Base-by-base conservation (phyloP, 2,797 vertebrate genomes). In the Pachyuromys duprasi region DNA sequence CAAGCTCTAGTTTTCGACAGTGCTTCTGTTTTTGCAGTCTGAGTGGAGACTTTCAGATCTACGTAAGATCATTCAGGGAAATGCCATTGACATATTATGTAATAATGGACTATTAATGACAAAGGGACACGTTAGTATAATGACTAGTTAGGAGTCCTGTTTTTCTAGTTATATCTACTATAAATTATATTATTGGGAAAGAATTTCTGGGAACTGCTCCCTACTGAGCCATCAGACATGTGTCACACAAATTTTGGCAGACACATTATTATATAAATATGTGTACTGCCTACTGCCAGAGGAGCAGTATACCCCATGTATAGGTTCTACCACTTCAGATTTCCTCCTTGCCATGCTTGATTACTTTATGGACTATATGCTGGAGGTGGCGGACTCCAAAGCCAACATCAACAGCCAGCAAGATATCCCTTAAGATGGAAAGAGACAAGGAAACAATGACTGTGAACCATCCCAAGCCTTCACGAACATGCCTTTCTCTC, bases 321-420 rank as follows among this genome's bases (percentile, higher is more conserved):
- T 9, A 26, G 67, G 26, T 69, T 90, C 65, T 13, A 81, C 93
- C 8, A 78, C 28, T 24, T 28, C n/a, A 5, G 55, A 82, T 65
- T 88, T 95, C 31, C n/a, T 90, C 9, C 22, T 92, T n/a, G 4
- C 33, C 13, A 42, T 90, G 91, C 62, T 93, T 0, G 42, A 67
- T 49, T 36, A 8, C 26, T 31, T 96, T 67, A 95, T 82, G 0
- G 67, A 91, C 82, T 92, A 78, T 5, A 69, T 95, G 20, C 55
- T 97, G 62, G 67, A 96, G n/a, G n/a, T 74, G 45, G 74, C 69
- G 62, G 15, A 65, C 33, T 39, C 55, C 1, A 80, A 97, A 26
- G 81, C 33, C 72, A 70, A 24, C 72, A 92, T 17, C 42, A 88
- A 12, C 9, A 17, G 0, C 18, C 4, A 20, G 2, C 31, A 57